These are phyloP conservation scores for Campoletis raptor DNA, from an alignment of 2,888 invertebrate species.

Conservation along the genomic window DNA sequence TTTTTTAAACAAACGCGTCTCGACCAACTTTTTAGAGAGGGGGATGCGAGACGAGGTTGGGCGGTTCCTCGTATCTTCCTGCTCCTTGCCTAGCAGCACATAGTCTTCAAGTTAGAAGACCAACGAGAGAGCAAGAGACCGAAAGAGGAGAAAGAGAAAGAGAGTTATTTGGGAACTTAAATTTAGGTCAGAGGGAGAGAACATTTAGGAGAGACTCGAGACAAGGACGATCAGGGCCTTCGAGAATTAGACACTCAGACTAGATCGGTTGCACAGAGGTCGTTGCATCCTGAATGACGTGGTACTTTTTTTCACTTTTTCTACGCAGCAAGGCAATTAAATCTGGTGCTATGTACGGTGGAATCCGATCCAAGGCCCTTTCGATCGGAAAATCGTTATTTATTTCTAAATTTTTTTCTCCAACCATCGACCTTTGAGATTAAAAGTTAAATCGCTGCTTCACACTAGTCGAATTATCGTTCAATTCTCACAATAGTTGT, in stretches of 20 bases:
- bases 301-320: slow-evolving; percentile 1
- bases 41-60: slow-evolving; percentile 64
- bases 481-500: no score
- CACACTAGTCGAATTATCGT: no score
- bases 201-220: not conserved
- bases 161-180: slow-evolving; percentile 57
- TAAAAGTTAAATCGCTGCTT: not conserved
- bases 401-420: not conserved
- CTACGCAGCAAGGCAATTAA: not conserved
- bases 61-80: slow-evolving; percentile 66
- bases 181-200: slow-evolving; percentile 70
- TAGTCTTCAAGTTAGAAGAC: slow-evolving; percentile 16
- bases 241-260: slow-evolving; percentile 15
- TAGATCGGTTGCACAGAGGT: slow-evolving; percentile 41
- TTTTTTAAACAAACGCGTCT: slow-evolving; percentile 83
- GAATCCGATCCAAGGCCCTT: not conserved
- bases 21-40: slow-evolving; percentile 41
- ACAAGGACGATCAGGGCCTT: slow-evolving; percentile 29
- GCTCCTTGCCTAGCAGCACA: slow-evolving; percentile 33
- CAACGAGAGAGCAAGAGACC: slow-evolving; percentile 16
- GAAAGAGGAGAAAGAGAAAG: slow-evolving; percentile 10
- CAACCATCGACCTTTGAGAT: not conserved
- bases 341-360: not conserved
- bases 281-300: slow-evolving; percentile 44
- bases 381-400: not conserved